Evolutionary conservation across 2,888 invertebrate genomes (phyloP).

Genomic region (Drosophila villosipedis): DNA sequence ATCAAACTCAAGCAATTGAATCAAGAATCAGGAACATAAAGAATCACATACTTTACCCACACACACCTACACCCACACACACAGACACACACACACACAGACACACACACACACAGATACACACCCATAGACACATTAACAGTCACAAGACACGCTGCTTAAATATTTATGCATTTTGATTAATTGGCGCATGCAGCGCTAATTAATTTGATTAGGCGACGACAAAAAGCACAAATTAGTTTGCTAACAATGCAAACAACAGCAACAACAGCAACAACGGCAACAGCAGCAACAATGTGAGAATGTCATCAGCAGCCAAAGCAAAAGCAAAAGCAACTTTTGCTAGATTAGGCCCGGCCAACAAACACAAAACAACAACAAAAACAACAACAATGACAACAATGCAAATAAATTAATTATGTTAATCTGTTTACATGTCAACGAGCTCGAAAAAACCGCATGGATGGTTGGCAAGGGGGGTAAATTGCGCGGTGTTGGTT

Average conservation of each 20-base stretch:
- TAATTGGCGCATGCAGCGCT: conserved; percentile 60
- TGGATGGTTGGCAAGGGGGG: background rate
- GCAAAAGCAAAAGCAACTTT: conserved; percentile 16
- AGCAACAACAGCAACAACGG: background rate
- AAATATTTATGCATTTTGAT: conserved; percentile 58
- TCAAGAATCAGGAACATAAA: background rate
- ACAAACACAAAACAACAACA: conserved; percentile 14
- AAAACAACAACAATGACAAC: conserved; percentile 41
- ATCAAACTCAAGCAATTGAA: conserved; percentile 8
- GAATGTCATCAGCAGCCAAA: conserved; percentile 37
- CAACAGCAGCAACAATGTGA: conserved; percentile 16
- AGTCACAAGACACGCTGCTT: conserved; percentile 1
- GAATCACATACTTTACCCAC: background rate
- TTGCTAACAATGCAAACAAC: conserved; percentile 44
- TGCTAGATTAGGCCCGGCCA: conserved; percentile 45
- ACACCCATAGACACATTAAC: background rate
- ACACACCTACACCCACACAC: background rate
- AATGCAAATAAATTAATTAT: conserved; percentile 78
- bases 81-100: background rate
- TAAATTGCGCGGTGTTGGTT: conserved; percentile 1
- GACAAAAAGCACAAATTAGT: conserved; percentile 68
- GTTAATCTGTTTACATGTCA: conserved; percentile 80
- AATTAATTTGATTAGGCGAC: conserved; percentile 76
- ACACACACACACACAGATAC: background rate
- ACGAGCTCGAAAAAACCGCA: conserved; percentile 42